Evolutionary conservation across 2,113 vertebrate genomes (phyloP).

Genomic region (Poeciliopsis turrubarensis): DNA sequence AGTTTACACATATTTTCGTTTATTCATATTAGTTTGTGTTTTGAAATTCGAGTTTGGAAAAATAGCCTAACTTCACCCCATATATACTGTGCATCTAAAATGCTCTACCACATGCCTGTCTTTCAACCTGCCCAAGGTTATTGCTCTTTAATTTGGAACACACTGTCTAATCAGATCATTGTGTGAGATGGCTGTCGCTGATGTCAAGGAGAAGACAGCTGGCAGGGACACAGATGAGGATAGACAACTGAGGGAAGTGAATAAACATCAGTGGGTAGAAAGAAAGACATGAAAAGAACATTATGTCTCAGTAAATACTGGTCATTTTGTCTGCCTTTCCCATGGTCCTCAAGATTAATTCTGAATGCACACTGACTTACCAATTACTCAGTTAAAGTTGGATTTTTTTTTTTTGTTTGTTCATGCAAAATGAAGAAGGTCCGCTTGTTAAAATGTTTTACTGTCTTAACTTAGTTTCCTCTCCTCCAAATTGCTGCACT

Average conservation of each 20-base stretch:
- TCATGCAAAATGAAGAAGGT: constrained; percentile 10
- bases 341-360: neutral
- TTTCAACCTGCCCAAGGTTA: constrained; percentile 63
- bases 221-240: constrained; percentile 48
- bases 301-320: neutral
- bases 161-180: constrained; percentile 70
- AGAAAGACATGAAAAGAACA: constrained; percentile 19
- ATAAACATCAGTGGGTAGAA: constrained; percentile 38
- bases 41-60: neutral
- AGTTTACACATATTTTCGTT: neutral
- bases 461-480: constrained; percentile 21
- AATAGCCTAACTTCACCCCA: constrained; percentile 9
- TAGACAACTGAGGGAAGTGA: constrained; percentile 36
- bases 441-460: constrained; percentile 25
- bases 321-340: neutral
- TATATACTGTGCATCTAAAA: constrained; percentile 40
- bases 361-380: neutral
- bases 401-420: constrained; percentile 27
- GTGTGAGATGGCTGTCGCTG: constrained; percentile 59
- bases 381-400: neutral
- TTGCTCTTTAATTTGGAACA: constrained; percentile 68
- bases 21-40: neutral
- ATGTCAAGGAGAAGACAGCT: constrained; percentile 66
- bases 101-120: constrained; percentile 46
- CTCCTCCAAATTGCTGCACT: constrained; percentile 46